Conservation (phyloP, 1,140 invertebrate species). For the Octopus sinensis region DNA sequence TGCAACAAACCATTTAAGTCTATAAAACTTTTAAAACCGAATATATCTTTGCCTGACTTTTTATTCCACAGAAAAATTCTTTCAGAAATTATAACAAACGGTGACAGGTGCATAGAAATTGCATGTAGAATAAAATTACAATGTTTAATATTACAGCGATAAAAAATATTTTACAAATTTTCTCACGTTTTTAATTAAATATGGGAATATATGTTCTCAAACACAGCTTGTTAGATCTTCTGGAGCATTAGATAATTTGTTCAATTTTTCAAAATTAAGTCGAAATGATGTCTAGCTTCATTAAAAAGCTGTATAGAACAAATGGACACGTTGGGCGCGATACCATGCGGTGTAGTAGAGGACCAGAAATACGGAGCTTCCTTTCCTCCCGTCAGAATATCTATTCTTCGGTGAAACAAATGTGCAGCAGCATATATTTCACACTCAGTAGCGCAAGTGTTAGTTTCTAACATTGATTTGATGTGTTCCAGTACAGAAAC, state of each 20-base stretch:
- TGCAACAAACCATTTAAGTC: too few relatives aligned
- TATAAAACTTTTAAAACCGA: too few relatives aligned
- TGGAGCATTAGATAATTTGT: background rate
- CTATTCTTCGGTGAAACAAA: background rate
- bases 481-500: background rate
- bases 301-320: background rate
- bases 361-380: background rate
- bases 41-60: too few relatives aligned
- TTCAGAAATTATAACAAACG: too few relatives aligned
- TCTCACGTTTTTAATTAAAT: too few relatives aligned
- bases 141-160: too few relatives aligned
- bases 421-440: background rate
- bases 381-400: background rate
- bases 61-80: too few relatives aligned
- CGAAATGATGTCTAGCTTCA: background rate
- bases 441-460: background rate
- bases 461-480: background rate
- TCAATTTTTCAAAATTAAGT: background rate
- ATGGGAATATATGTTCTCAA: too few relatives aligned
- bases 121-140: too few relatives aligned
- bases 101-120: too few relatives aligned
- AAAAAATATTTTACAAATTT: too few relatives aligned
- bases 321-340: background rate
- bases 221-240: too few relatives aligned
- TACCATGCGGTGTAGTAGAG: background rate